A percentile compares a stretch with the other conserved stretches of the same genome.
phyloP scores from a whole-genome alignment of 2,113 vertebrate species.

The Perca schrenkii region DNA sequence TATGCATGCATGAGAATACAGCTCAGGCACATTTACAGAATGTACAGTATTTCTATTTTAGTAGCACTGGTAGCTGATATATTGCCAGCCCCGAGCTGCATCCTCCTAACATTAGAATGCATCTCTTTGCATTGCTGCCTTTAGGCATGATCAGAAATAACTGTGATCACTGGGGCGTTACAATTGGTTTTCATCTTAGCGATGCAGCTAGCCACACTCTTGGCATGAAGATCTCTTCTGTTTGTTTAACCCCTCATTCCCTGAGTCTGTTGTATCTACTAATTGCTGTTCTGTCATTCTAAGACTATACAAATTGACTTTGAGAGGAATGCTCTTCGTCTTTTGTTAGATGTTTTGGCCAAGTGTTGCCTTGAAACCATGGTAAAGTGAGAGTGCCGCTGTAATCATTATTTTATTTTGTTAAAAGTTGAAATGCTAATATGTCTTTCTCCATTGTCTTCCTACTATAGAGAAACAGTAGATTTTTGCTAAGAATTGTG shows the following conservation, averaged over 20 bases:
- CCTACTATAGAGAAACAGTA: background rate
- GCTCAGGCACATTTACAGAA: slow-evolving; percentile 1
- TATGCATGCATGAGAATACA: slow-evolving; percentile 10
- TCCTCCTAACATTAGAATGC: slow-evolving; percentile 22
- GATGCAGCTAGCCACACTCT: slow-evolving; percentile 5
- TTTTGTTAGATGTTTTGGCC: background rate
- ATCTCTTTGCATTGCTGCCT: slow-evolving; percentile 27
- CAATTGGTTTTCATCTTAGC: slow-evolving; percentile 9
- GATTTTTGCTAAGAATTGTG: background rate
- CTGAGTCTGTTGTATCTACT: background rate
- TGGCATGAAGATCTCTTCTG: background rate
- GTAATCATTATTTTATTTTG: background rate
- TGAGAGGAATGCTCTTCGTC: background rate
- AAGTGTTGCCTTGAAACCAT: background rate
- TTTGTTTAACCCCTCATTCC: background rate
- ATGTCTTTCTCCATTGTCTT: background rate
- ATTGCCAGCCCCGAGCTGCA: slow-evolving; percentile 11
- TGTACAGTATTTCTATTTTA: slow-evolving; percentile 23
- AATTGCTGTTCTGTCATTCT: background rate
- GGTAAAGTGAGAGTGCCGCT: background rate
- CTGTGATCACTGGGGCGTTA: slow-evolving; percentile 13
- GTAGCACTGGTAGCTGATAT: slow-evolving; percentile 13
- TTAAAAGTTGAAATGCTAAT: too few species aligned
- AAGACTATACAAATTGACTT: background rate
- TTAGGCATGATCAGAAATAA: slow-evolving; percentile 29